phyloP scores from a whole-genome alignment of 1,140 invertebrate genomes.

The Brachionus koreanus region DNA sequence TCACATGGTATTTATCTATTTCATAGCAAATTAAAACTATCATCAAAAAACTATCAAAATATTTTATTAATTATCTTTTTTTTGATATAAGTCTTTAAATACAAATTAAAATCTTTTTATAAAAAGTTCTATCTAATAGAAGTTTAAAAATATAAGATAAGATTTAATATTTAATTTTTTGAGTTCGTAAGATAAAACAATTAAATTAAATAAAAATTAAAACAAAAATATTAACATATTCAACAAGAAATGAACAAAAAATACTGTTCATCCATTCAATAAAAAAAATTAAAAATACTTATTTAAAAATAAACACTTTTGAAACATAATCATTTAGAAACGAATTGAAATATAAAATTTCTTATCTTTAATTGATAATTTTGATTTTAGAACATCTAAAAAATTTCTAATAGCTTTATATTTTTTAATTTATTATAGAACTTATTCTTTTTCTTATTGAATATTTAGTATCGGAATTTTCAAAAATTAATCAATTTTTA shows the following conservation, averaged over 20 bases:
- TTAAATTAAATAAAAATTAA: background rate
- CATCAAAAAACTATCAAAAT: background rate
- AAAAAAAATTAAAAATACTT: background rate
- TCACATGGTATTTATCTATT: constrained; percentile 3
- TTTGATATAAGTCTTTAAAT: background rate
- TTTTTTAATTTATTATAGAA: too few species aligned
- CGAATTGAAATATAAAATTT: too few species aligned
- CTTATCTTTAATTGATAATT: too few species aligned
- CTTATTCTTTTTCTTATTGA: too few species aligned
- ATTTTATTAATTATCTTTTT: background rate
- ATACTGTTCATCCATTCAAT: background rate
- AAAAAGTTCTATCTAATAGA: background rate
- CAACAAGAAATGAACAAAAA: too few species aligned
- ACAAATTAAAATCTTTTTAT: background rate
- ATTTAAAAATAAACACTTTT: too few species aligned
- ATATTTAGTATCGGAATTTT: too few species aligned
- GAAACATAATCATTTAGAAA: too few species aligned
- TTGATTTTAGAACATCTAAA: too few species aligned
- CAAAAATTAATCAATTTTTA: too few species aligned
- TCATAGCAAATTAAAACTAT: background rate
- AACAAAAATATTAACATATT: background rate
- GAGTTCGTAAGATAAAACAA: background rate
- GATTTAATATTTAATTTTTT: background rate
- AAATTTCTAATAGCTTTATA: too few species aligned
- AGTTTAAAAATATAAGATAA: background rate